Evolutionary conservation across 2,113 vertebrate species (phyloP), one percentile per base, ranked within the genome.

Genomic region (Channa argus): DNA sequence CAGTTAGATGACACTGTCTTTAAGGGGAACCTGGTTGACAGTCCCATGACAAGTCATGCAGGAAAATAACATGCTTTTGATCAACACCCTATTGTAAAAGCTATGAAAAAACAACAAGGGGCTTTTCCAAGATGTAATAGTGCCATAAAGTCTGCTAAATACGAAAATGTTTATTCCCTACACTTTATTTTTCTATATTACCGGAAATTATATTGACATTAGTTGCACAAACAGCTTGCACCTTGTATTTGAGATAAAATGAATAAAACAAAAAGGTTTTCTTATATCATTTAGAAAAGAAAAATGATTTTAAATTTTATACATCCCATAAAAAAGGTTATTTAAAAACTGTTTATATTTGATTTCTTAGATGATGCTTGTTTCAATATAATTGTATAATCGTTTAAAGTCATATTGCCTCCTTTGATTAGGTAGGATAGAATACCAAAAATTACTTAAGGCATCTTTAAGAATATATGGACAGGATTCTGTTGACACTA

Each of bases 41-140:
- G 45, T 76, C 79, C 6, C 43, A 67, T 86, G 81, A 73, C 38
- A 5, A 38, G 24, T 43, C 11, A 13, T 34, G 4, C 36, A 39
- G 24, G 41, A 49, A 59, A 51, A 76, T 44, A 49, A 34, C 1
- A 2, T 51, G 5, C 39, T 58, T 62, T 49, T 11, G 10, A 46
- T 39, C 44, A 44, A 39, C 3, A 34, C 34, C 55, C 51, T 9
- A 65, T 33, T 6, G n/a, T 14, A 55, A 61, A 59, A n/a, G 5
- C 15, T 66, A 41, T 55, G 8, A 50, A 41, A 66, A 64, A 5
- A 24, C 2, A 65, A 9, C 9, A 8, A 34, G 58, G 56, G 43
- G 51, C 74, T 79, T 80, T 71, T 64, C 77, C 14, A 12, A 14
- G 3, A 7, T 49, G 49, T 12, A 6, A 55, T 6, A 45, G 41